Conservation (phyloP, 2,113 vertebrate genomes). For the Channa maculata region DNA sequence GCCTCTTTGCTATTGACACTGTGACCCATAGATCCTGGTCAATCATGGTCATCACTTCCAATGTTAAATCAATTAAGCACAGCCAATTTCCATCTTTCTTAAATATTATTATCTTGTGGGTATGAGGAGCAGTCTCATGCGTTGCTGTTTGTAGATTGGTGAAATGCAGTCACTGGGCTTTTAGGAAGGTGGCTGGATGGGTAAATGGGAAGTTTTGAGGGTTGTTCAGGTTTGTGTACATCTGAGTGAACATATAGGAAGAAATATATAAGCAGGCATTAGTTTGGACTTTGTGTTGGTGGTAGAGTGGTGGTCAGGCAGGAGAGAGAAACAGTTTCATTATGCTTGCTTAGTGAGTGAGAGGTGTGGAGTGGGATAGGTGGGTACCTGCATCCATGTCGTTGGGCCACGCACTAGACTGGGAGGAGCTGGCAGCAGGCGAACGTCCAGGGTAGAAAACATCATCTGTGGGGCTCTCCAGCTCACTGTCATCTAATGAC, state of each 20-base stretch:
- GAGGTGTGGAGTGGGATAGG: conserved; percentile 21
- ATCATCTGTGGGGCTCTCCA: conserved; percentile 92
- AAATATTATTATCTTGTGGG: background rate
- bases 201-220: background rate
- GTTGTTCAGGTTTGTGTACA: conserved; percentile 2
- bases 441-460: conserved; percentile 93
- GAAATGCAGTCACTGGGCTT: background rate
- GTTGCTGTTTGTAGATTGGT: background rate
- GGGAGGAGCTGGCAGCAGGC: conserved; percentile 91
- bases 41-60: background rate
- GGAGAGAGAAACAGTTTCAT: conserved; percentile 15
- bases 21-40: background rate
- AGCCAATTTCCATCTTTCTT: no score
- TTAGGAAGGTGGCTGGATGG: background rate
- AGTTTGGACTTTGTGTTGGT: conserved; percentile 27
- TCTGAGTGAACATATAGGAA: conserved; percentile 9
- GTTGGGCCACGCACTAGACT: conserved; percentile 91
- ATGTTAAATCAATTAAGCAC: background rate
- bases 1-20: background rate
- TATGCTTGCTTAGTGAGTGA: conserved; percentile 31
- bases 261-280: conserved; percentile 28
- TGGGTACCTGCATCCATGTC: conserved; percentile 90
- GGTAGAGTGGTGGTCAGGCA: conserved; percentile 28
- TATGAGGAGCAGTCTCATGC: background rate
- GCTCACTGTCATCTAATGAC: conserved; percentile 91